These are phyloP conservation scores for Drosophila ogumai DNA, from an alignment of 1,140 invertebrate species.

Conservation along the genomic window DNA sequence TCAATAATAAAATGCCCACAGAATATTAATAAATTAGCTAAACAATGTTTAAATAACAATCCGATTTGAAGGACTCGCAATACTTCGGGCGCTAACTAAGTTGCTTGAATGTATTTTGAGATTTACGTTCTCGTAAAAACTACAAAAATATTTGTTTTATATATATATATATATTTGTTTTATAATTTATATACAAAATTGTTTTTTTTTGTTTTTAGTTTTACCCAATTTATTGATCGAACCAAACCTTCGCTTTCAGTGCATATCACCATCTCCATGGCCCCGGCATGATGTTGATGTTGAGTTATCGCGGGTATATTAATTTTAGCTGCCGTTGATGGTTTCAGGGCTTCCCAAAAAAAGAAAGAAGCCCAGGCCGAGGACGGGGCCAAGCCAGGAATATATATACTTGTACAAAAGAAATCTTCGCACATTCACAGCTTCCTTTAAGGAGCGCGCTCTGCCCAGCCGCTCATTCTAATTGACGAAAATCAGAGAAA, in stretches of 20 bases:
- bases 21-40: no score
- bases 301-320: constrained; percentile 80
- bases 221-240: not conserved
- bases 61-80: no score
- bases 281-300: constrained; percentile 61
- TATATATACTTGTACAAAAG: constrained; percentile 43
- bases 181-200: no score
- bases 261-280: constrained; percentile 30
- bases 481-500: constrained; percentile 77
- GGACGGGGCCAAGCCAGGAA: constrained; percentile 14
- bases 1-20: no score
- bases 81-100: not conserved
- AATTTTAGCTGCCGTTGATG: constrained; percentile 82
- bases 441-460: constrained; percentile 55
- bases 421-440: constrained; percentile 79
- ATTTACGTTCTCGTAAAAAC: no score
- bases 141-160: no score
- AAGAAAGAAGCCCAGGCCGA: constrained; percentile 13
- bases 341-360: constrained; percentile 70
- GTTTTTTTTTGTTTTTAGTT: no score
- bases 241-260: not conserved
- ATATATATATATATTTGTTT: no score
- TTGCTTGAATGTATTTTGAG: not conserved
- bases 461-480: constrained; percentile 62
- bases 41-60: no score